These are phyloP conservation scores for Haliaeetus leucogaster DNA, from an alignment of 2,113 vertebrate species.

Conservation along the genomic window DNA sequence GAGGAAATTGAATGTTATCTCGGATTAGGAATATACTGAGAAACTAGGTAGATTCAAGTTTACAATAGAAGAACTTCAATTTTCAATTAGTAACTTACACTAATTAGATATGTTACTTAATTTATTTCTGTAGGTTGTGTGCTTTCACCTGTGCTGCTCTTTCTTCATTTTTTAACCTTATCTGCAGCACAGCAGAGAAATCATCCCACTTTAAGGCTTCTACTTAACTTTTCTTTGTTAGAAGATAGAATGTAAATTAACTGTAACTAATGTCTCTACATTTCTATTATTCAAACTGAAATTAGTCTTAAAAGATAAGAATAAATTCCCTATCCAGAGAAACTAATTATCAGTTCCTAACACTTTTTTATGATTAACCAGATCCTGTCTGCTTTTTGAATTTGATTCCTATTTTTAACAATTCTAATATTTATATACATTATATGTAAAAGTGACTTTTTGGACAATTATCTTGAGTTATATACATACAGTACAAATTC, in stretches of 20 bases:
- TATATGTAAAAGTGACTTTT: background rate
- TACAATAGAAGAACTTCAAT: background rate
- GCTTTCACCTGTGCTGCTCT: slow-evolving; percentile 14
- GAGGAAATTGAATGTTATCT: background rate
- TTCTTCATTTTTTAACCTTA: background rate
- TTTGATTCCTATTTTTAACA: background rate
- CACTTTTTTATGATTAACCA: background rate
- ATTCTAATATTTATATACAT: background rate
- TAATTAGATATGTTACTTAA: slow-evolving; percentile 11
- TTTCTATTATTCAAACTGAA: background rate
- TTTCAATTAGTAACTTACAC: slow-evolving; percentile 39
- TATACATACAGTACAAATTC: background rate
- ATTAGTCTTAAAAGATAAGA: slow-evolving; percentile 18
- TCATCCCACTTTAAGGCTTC: background rate
- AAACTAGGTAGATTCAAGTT: slow-evolving; percentile 12
- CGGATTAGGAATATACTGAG: background rate
- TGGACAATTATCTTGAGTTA: background rate
- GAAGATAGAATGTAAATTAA: slow-evolving; percentile 18
- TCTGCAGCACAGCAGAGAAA: background rate
- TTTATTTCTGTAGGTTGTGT: slow-evolving; percentile 38
- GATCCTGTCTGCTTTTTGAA: background rate
- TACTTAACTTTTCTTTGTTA: slow-evolving; percentile 14
- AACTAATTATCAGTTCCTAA: background rate
- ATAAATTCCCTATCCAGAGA: background rate
- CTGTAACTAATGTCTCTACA: background rate